Percentiles rank a stretch among this genome's conserved stretches.
Conservation (phyloP, 2,797 vertebrate species). For the Gallirallus australis region DNA sequence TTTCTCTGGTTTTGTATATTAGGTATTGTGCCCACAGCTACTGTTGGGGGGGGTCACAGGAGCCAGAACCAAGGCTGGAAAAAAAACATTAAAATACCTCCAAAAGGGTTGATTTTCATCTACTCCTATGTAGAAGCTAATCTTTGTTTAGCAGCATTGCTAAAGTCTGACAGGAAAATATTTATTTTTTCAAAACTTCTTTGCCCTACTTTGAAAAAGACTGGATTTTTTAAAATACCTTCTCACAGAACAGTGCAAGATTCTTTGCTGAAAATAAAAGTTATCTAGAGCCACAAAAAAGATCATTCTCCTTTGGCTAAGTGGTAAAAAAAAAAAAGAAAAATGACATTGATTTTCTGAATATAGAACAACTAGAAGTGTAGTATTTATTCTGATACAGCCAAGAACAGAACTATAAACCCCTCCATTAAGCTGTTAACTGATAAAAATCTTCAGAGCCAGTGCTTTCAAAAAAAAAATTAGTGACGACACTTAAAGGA, state of each 20-base stretch:
- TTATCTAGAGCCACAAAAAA: background rate
- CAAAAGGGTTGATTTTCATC: background rate
- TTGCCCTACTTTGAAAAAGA: background rate
- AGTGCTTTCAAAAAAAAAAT: background rate
- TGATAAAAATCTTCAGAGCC: background rate
- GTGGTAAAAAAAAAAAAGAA: background rate
- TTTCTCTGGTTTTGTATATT: background rate
- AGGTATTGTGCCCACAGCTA: background rate
- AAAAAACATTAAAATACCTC: background rate
- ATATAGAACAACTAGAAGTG: background rate
- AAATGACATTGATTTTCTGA: background rate
- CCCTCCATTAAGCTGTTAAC: background rate
- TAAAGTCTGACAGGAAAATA: background rate
- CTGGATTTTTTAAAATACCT: background rate
- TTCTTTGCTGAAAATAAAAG: background rate
- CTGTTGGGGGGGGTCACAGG: background rate
- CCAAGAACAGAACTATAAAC: background rate
- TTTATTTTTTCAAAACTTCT: background rate
- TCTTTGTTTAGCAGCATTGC: background rate
- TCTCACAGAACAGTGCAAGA: background rate
- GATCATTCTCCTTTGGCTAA: background rate
- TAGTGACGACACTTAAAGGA: background rate
- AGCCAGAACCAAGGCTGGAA: background rate
- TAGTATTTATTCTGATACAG: background rate
- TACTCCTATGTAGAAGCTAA: background rate